Conservation (phyloP, 2,113 vertebrate species). For the Reinhardtius hippoglossoides region DNA sequence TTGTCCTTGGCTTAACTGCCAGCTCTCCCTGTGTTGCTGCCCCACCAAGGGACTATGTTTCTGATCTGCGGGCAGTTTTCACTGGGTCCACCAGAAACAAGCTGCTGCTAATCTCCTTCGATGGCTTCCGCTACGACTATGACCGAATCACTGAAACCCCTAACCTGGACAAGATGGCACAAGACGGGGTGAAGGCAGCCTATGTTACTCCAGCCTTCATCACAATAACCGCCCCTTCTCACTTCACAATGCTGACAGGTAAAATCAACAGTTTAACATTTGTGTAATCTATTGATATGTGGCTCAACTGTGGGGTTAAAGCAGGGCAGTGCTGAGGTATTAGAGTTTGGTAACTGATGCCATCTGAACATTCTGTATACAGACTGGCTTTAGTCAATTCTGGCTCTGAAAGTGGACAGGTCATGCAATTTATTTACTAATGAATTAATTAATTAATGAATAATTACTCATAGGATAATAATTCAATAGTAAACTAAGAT, state of each 20-base stretch:
- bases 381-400: no score
- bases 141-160: constrained; percentile 87
- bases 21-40: not conserved
- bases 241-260: constrained; percentile 93
- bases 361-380: no score
- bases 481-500: no score
- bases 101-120: constrained; percentile 82
- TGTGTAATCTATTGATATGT: not conserved
- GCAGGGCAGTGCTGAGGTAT: not conserved
- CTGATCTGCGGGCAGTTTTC: not conserved
- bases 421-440: not conserved
- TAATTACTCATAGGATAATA: no score
- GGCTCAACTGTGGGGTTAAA: not conserved
- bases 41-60: not conserved
- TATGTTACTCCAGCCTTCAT: constrained; percentile 86
- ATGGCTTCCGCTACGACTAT: constrained; percentile 88
- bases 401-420: no score
- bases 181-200: constrained; percentile 84
- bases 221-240: constrained; percentile 88
- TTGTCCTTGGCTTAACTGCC: constrained; percentile 1
- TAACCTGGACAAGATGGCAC: constrained; percentile 85
- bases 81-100: constrained; percentile 60
- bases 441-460: not conserved
- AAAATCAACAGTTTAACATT: not conserved
- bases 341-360: no score